phyloP scores from a whole-genome alignment of 2,797 vertebrate species.

The Threskiornis aethiopicus region DNA sequence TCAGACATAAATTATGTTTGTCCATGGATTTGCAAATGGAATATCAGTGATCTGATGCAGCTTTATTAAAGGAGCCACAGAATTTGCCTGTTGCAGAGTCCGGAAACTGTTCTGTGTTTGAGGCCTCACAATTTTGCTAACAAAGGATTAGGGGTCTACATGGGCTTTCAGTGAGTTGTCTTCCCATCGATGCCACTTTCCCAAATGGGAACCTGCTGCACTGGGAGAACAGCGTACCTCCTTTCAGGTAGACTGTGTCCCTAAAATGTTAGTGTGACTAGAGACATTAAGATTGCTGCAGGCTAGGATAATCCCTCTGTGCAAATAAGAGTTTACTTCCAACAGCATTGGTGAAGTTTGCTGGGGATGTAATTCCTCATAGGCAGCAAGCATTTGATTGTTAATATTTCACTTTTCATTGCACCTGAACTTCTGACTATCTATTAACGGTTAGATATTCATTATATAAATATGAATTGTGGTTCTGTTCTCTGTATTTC shows the following conservation, averaged over 20 bases:
- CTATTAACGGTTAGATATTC: neutral
- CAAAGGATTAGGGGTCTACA: neutral
- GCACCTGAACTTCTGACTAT: neutral
- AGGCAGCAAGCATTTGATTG: neutral
- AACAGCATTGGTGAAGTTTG: neutral
- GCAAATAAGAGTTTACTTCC: neutral
- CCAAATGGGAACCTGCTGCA: neutral
- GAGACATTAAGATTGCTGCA: neutral
- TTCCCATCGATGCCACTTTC: neutral
- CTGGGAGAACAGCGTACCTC: rapidly evolving
- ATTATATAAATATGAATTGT: neutral
- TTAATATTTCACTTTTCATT: neutral
- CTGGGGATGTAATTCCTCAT: neutral
- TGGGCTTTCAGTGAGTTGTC: neutral
- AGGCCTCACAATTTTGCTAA: neutral
- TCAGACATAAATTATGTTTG: neutral
- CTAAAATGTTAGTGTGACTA: neutral
- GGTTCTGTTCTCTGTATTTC: slow-evolving; percentile 23
- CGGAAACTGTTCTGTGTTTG: neutral
- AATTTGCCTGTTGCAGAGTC: neutral
- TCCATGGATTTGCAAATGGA: neutral
- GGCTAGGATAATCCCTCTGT: neutral
- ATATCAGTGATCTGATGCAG: neutral
- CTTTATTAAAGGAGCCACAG: neutral
- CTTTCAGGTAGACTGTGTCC: neutral